phyloP scores from a whole-genome alignment of 1,140 invertebrate genomes.

The Drosophila varians region DNA sequence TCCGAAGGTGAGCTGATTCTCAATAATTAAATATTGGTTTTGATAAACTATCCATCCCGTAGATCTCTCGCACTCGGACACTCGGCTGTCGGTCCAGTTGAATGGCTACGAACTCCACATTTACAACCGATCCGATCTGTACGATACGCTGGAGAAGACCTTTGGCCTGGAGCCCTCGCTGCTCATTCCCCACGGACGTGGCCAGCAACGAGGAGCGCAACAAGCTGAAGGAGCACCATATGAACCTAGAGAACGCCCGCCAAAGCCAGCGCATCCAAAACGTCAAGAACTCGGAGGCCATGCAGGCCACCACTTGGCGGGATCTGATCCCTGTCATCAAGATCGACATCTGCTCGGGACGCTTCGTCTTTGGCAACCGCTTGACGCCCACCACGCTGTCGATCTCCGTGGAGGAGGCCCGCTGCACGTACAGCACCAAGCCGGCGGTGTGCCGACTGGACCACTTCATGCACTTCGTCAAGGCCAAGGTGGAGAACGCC shows the following conservation, averaged over 20 bases:
- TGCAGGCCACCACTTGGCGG: slow-evolving; percentile 94
- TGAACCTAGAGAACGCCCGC: slow-evolving; percentile 86
- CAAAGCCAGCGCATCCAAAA: slow-evolving; percentile 84
- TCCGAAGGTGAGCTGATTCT: slow-evolving; percentile 89
- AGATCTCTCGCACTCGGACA: slow-evolving; percentile 98
- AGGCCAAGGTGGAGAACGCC: slow-evolving; percentile 97
- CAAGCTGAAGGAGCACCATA: slow-evolving; percentile 85
- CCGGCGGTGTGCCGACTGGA: slow-evolving; percentile 96
- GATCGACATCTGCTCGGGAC: slow-evolving; percentile 95
- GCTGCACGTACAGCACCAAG: slow-evolving; percentile 97
- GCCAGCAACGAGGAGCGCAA: slow-evolving; percentile 70
- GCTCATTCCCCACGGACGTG: slow-evolving; percentile 85
- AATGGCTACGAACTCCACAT: slow-evolving; percentile 98
- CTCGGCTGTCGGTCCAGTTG: slow-evolving; percentile 95
- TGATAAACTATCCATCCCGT: slow-evolving; percentile 24
- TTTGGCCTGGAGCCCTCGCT: slow-evolving; percentile 93
- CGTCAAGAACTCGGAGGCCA: slow-evolving; percentile 89
- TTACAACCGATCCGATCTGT: slow-evolving; percentile 96
- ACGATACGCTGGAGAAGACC: slow-evolving; percentile 93
- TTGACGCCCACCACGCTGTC: slow-evolving; percentile 96
- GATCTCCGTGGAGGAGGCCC: slow-evolving; percentile 96
- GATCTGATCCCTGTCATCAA: slow-evolving; percentile 99
- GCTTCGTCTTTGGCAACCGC: slow-evolving; percentile 98
- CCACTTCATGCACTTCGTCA: slow-evolving; percentile 98
- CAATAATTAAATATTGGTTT: neutral